A percentile compares a stretch with the other conserved stretches of the same genome.
These are phyloP conservation scores for Diadromus collaris DNA, from an alignment of 2,888 invertebrate genomes.

Conservation along the genomic window DNA sequence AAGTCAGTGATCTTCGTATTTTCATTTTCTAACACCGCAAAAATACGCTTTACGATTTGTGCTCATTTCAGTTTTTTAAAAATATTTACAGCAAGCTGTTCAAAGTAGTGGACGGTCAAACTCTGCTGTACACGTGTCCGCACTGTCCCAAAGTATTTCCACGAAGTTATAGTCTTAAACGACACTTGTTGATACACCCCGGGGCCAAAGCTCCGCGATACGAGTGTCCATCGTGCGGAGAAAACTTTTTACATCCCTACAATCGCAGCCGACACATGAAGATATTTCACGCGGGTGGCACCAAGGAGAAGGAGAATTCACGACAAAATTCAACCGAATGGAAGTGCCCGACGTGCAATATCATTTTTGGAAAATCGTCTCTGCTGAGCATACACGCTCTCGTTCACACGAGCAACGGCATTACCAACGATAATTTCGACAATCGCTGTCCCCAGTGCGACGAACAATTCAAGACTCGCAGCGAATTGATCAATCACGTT, in stretches of 20 bases:
- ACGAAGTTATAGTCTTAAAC: conserved; percentile 74
- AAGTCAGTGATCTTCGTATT: conserved; percentile 52
- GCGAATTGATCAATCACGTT: conserved; percentile 81
- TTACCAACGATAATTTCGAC: conserved; percentile 66
- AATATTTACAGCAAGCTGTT: conserved; percentile 64
- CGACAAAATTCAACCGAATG: conserved; percentile 75
- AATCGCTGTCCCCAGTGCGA: conserved; percentile 75
- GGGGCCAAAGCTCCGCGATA: conserved; percentile 69
- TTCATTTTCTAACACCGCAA: not conserved
- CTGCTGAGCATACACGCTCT: conserved; percentile 81
- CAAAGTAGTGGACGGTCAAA: conserved; percentile 70
- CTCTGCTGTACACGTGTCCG: conserved; percentile 70
- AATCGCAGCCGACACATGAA: conserved; percentile 74
- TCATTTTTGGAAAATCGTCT: conserved; percentile 79
- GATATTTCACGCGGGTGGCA: conserved; percentile 69
- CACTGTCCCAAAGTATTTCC: conserved; percentile 76
- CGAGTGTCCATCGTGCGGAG: conserved; percentile 69
- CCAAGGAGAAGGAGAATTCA: conserved; percentile 75
- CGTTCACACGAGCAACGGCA: conserved; percentile 77
- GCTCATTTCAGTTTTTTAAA: not conserved
- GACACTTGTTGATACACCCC: conserved; percentile 73
- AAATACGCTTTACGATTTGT: not conserved
- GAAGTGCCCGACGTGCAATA: conserved; percentile 78
- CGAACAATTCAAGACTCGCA: conserved; percentile 72
- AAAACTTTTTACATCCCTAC: conserved; percentile 73